Conservation (phyloP, 2,797 vertebrate species). For the Chelon auratus region DNA sequence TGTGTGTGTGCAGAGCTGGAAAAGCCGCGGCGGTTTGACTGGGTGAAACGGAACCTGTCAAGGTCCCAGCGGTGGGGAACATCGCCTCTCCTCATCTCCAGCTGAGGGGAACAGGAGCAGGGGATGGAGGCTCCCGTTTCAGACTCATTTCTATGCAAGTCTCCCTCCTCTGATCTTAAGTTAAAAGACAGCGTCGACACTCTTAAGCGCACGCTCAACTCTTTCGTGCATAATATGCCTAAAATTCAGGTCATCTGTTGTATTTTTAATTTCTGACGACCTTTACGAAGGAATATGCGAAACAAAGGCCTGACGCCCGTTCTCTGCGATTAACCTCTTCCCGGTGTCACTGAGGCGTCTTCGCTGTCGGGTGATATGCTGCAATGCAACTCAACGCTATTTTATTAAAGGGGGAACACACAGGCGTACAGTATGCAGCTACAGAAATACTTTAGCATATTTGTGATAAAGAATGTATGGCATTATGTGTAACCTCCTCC, state of each 20-base stretch:
- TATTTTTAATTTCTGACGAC: slow-evolving; percentile 79
- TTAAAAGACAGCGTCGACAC: slow-evolving; percentile 74
- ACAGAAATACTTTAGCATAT: slow-evolving; percentile 36
- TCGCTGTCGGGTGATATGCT: slow-evolving; percentile 36
- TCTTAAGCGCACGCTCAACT: slow-evolving; percentile 66
- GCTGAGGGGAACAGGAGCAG: slow-evolving; percentile 50
- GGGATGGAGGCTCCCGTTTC: slow-evolving; percentile 36
- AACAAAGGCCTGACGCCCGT: slow-evolving; percentile 43
- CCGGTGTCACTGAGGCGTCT: slow-evolving; percentile 41
- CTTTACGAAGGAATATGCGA: slow-evolving; percentile 63
- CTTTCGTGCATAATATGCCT: slow-evolving; percentile 74
- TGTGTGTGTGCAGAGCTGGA: slow-evolving; percentile 26
- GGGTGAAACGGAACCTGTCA: slow-evolving; percentile 36
- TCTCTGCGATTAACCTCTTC: slow-evolving; percentile 57
- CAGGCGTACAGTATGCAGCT: slow-evolving; percentile 24
- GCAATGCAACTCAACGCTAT: slow-evolving; percentile 44
- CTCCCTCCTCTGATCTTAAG: slow-evolving; percentile 75
- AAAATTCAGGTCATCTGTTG: slow-evolving; percentile 71
- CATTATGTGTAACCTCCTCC: slow-evolving; percentile 64
- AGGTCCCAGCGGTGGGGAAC: slow-evolving; percentile 47
- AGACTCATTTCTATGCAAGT: slow-evolving; percentile 72
- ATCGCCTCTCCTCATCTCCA: slow-evolving; percentile 59
- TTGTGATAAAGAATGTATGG: slow-evolving; percentile 53
- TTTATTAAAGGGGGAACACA: slow-evolving; percentile 32
- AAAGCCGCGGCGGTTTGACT: slow-evolving; percentile 47